Base-by-base conservation (phyloP, 37 sponge, comb jelly and placozoan genomes). In the Cladorhizidae sp. region DNA sequence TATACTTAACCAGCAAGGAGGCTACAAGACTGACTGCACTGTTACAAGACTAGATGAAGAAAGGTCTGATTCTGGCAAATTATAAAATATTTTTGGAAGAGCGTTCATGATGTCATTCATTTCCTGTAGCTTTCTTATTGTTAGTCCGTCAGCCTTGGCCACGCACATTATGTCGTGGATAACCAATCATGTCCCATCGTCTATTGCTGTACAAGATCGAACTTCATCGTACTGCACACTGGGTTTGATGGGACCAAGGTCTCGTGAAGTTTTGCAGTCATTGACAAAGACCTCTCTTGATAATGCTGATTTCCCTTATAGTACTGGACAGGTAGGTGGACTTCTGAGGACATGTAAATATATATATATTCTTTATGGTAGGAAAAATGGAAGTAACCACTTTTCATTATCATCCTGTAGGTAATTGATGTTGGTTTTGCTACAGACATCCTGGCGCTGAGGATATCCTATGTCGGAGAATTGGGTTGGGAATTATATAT, bases 401-500 rank as follows among this genome's bases (percentile, higher is more conserved):
- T 9, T 12, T 45, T 9, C 5, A 45, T 5, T 45, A 45, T 45
- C 9, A 45, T 9, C 49, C 49, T 45, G 49, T 40, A 87, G 87
- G 36, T 33, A 23, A 75, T 87, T 80, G 82, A 87, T 18, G 42
- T 87, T 18, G 87, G 87, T 1, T 69, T 33, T 75, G 81, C 68
- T 32, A 26, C 78, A 45, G 57, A 42, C 18, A 88, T 95, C 38
- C 79, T 83, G 3, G 79, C 85, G 22, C 50, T 85, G 32, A 58
- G 92, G 26, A 67, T 86, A 42, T 81, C 89, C 31, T 91, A 69
- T 64, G 81, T 95, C 15, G 95, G 95, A 42, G 92, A 95, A 78
- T 80, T 86, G 32, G 95, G 95, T 11, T 95, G 93, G 93, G 95
- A 95, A 74, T 73, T 95, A 69, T 83, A 95, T 69, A 69, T 95